A percentile compares a stretch with the other conserved stretches of the same genome.
These are phyloP conservation scores for Peromyscus aztecus DNA, from an alignment of 2,797 vertebrate species.

Conservation along the genomic window DNA sequence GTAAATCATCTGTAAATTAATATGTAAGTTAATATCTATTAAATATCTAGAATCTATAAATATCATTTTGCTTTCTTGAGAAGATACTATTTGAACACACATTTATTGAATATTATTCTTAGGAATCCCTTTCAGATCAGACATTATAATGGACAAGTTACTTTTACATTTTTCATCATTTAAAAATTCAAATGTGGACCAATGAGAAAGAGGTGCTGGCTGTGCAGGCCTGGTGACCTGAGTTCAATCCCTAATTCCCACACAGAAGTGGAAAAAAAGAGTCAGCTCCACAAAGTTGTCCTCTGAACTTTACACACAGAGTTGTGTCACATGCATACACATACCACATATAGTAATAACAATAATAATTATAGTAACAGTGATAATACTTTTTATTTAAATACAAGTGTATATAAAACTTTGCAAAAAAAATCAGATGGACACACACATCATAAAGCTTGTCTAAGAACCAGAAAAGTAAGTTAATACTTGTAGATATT, in stretches of 20 bases:
- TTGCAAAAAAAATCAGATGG: not conserved
- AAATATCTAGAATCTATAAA: not conserved
- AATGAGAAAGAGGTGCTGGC: not conserved
- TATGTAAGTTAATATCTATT: not conserved
- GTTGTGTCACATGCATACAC: not conserved
- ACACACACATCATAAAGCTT: not conserved
- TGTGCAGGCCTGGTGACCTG: not conserved
- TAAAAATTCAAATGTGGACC: slow-evolving; percentile 22
- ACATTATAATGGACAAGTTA: not conserved
- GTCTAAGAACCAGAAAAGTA: not conserved
- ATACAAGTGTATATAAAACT: not conserved
- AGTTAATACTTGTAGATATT: not conserved
- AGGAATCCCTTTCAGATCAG: not conserved
- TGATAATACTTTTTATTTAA: too few species aligned
- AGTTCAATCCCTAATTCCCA: not conserved
- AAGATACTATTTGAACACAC: slow-evolving; percentile 14
- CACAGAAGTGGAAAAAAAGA: not conserved
- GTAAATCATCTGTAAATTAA: not conserved
- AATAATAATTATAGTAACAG: not conserved
- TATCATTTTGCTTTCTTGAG: not conserved
- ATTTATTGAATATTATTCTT: not conserved
- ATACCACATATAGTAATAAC: too few species aligned
- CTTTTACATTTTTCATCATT: not conserved
- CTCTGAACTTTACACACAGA: not conserved
- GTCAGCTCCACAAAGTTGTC: too few species aligned